Conservation (phyloP, 2,888 invertebrate species). For the Chymomyza amoena region DNA sequence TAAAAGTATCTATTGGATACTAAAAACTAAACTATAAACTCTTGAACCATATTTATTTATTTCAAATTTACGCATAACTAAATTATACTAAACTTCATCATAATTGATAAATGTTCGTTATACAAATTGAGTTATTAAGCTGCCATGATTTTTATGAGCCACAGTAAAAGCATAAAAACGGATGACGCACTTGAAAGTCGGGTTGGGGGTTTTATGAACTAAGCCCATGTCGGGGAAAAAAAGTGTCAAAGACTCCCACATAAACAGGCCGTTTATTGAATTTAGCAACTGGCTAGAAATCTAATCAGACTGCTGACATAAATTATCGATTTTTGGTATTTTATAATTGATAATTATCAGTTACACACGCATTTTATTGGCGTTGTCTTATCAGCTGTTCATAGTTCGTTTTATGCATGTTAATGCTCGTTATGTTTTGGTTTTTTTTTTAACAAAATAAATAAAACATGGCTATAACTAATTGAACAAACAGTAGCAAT, state of each 20-base stretch:
- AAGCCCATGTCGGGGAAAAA: background rate
- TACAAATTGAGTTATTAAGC: background rate
- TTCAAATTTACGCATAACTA: background rate
- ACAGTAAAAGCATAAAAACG: slow-evolving; percentile 10
- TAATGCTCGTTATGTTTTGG: background rate
- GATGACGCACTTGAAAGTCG: slow-evolving; percentile 1
- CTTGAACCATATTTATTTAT: background rate
- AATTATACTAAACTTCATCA: slow-evolving; percentile 21
- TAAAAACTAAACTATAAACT: background rate
- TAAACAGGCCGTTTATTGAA: background rate
- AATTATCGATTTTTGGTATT: slow-evolving; percentile 7
- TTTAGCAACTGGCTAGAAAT: slow-evolving; percentile 3
- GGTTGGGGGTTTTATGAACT: background rate
- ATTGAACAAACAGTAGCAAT: no score
- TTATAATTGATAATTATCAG: slow-evolving; percentile 11
- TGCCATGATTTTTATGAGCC: slow-evolving; percentile 28
- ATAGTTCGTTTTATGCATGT: background rate
- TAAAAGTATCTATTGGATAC: background rate
- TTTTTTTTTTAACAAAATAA: no score
- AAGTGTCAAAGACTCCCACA: slow-evolving; percentile 10
- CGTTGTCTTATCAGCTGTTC: background rate
- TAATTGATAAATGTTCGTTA: slow-evolving; percentile 12
- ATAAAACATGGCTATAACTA: no score
- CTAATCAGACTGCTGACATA: slow-evolving; percentile 21
- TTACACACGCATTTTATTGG: background rate